Base-by-base conservation (phyloP, 2,113 vertebrate species). In the Thalassarche chlororhynchos region DNA sequence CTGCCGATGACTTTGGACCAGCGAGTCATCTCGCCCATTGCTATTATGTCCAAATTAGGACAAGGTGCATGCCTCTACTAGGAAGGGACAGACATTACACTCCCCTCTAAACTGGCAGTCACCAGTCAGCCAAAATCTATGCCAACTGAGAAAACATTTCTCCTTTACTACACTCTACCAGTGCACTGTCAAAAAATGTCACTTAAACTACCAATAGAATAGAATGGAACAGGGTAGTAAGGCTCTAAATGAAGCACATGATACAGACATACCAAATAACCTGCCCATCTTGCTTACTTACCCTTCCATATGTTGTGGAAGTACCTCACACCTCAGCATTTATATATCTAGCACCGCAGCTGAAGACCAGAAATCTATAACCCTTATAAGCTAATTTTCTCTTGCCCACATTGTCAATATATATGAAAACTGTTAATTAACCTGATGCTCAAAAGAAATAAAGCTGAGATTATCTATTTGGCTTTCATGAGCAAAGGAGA, bases 1-100 rank as follows among this genome's bases (percentile, higher is more conserved):
- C 84, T 87, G 52, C 21, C 6, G 40, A 1, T 60, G 71, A 60
- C 44, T 93, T 69, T 3, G 44, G 49, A 54, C 38, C 54, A 52
- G 21, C 9, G 16, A 87, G 52, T 65, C 38, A 76, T 31, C 52
- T n/a, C 44, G 71, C n/a, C 32, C 38, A 31, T 14, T 0, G 0
- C 28, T 72, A 40, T 44, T 71, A 57, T 8, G 26, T 38, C 54
- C 49, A 26, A 10, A 52, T 26, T 26, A 46, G 69, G 20, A 87
- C 24, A 78, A 65, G 17, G 21, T 62, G 9, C 29, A 31, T 5
- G 70, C 10, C 47, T 91, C 69, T 84, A 1, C 23, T 57, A 57
- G 58, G 16, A 72, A 87, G 5, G 49, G 36, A 72, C n/a, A 77
- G 60, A 54, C 13, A 18, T 19, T 69, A 75, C 31, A 34, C 5